Base-by-base conservation (phyloP, 2,888 invertebrate genomes). In the Reticulitermes lucifugus region DNA sequence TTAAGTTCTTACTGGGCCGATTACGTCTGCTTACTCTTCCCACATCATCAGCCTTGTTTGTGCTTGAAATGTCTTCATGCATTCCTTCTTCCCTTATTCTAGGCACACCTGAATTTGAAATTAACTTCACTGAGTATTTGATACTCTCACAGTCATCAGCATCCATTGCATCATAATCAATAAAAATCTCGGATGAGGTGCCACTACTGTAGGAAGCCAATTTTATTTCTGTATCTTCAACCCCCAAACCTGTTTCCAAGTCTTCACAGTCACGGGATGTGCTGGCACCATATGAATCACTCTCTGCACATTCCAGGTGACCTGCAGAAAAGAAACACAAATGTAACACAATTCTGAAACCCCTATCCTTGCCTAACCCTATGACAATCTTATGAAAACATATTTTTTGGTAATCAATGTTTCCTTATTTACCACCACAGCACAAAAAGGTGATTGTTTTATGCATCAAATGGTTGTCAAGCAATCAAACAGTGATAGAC, bases 31-130 rank as follows among this genome's bases (percentile, higher is more conserved):
- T 25, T 65, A 65, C n/a, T 65, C 3, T 12, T 65, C 25, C 25
- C 18, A 55, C 4, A 18, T 2, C 18, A 55, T 55, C 55, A 6
- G 12, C 60, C 1, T 22, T 65, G 65, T 25, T n/a, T n/a, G n/a
- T 65, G 65, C 65, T 25, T 65, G 65, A 21, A 46, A 46, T 77
- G n/a, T 46, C 77, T 77, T 46, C 77, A 46, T 46, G 51, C 43
- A 77, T 46, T 21, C 51, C 12, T 25, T 77, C 77, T 2, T 77
- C 46, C n/a, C 46, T 51, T 12, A 46, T 0, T 21, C 7, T n/a
- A 10, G 9, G 1, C 7, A 21, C n/a, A 41, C n/a, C 43, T 77
- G 77, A 2, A 46, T 77, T 35, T n/a, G 77, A 77, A n/a, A 77
- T n/a, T 46, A 77, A 41, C 25, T 46, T 77, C 51, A 77, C 4